Evolutionary conservation across 2,888 invertebrate species (phyloP).

Genomic region (Perizoma flavofasciatum): DNA sequence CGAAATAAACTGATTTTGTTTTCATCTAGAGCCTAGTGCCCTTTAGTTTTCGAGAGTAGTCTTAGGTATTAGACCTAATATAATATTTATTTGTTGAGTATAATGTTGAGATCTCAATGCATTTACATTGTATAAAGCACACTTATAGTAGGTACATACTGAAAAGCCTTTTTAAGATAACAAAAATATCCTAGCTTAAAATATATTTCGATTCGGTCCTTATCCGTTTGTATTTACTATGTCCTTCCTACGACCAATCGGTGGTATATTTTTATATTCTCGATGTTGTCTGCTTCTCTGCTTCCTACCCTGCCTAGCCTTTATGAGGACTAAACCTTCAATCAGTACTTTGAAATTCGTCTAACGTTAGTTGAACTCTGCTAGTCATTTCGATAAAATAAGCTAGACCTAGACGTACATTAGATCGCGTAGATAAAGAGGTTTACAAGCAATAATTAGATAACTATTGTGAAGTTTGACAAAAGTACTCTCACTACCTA

Average conservation of each 20-base stretch:
- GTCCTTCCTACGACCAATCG: slow-evolving; percentile 37
- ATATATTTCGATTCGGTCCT: slow-evolving; percentile 8
- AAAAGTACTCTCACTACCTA: slow-evolving; percentile 55
- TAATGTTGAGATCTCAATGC: slow-evolving; percentile 10
- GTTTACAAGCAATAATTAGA: slow-evolving; percentile 77
- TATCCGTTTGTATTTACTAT: slow-evolving; percentile 19
- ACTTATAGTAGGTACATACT: background rate
- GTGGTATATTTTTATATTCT: slow-evolving; percentile 53
- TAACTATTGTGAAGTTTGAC: slow-evolving; percentile 64
- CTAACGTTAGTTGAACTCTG: slow-evolving; percentile 32
- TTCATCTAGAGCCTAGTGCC: too few species aligned
- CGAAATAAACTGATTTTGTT: too few species aligned
- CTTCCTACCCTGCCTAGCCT: slow-evolving; percentile 32
- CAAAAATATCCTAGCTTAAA: slow-evolving; percentile 17
- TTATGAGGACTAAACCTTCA: background rate
- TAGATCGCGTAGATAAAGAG: slow-evolving; percentile 61
- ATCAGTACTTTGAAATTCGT: slow-evolving; percentile 5
- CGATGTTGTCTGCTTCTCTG: slow-evolving; percentile 57
- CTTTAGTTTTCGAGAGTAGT: too few species aligned
- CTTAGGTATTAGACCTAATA: too few species aligned
- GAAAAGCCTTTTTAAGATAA: slow-evolving; percentile 13
- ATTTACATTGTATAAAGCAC: slow-evolving; percentile 12
- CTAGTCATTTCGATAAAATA: slow-evolving; percentile 47
- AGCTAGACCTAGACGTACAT: slow-evolving; percentile 51
- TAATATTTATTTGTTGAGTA: slow-evolving; percentile 2